Evolutionary conservation across 2,797 vertebrate genomes (phyloP), one percentile per base, ranked within the genome.

Genomic region (Zenarchopterus dispar): DNA sequence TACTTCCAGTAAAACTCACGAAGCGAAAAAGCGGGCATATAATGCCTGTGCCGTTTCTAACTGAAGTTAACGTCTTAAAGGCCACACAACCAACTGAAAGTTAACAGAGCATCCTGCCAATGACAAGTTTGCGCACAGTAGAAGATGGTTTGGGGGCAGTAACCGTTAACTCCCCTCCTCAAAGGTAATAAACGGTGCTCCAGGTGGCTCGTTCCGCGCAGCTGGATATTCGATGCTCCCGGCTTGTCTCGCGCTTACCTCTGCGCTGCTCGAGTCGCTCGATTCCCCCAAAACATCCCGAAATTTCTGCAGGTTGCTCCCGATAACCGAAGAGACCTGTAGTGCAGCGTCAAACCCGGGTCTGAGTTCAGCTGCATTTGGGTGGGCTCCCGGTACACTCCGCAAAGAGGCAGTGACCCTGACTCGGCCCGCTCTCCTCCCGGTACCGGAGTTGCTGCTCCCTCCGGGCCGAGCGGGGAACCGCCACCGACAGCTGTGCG

Each of bases 401-500:
- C 84, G 90, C 87, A 95, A 91, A 86, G 94, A 92, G 81, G 95
- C 95, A 78, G 93, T 93, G 79, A 96, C 92, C 86, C 95, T 91
- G 73, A 92, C 82, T 71, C 95, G 95, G 92, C 95, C 93, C 90
- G 93, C 92, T 94, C 91, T 94, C 91, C 92, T 94, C 92, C 94
- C 93, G 92, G 92, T 93, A 93, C 92, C 96, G 95, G 91, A 96
- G 92, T 91, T 93, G 92, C 91, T 95, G 92, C 95, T 96, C 94
- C 95, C 96, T 95, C 96, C 96, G 95, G 97, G 97, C 93, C 97
- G 96, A 94, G 97, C 97, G 82, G 97, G 97, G 96, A 98, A 99
- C 93, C 97, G 97, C 96, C 96, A 98, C 96, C 97, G 96, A 98
- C 97, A 98, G 96, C 97, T 98, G 96, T 98, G 97, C 97, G 97